Evolutionary conservation across 2,888 invertebrate species (phyloP).

Genomic region (Megaustenia siamemsis): DNA sequence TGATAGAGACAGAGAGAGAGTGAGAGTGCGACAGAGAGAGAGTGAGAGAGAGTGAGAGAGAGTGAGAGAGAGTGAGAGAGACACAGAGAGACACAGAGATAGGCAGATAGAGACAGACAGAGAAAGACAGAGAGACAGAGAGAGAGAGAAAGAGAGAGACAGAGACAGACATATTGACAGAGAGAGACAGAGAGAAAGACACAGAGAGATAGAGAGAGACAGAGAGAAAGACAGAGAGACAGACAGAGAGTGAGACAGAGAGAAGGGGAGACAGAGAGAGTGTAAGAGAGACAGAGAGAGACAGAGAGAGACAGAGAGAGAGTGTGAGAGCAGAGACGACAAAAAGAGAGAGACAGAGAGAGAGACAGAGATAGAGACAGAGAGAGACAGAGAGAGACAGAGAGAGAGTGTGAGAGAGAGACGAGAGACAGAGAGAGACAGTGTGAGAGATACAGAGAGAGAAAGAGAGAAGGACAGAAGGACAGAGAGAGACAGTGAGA

Average conservation of each 20-base stretch:
- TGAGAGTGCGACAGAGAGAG: neutral
- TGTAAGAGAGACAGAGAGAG: neutral
- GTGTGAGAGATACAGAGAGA: neutral
- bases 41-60: neutral
- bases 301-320: constrained; percentile 11
- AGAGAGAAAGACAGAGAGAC: constrained; percentile 13
- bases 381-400: constrained; percentile 15
- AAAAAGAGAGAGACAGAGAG: neutral
- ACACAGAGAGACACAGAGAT: neutral
- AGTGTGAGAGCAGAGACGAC: neutral
- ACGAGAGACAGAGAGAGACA: neutral
- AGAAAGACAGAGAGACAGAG: neutral
- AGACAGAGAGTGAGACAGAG: neutral
- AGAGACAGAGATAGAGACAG: neutral
- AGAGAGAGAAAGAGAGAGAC: neutral
- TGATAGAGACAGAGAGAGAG: neutral
- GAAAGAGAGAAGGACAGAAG: neutral
- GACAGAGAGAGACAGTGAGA: no score
- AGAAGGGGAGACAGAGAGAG: neutral
- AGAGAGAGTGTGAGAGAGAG: neutral
- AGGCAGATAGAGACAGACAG: neutral
- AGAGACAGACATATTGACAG: no score
- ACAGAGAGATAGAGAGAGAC: neutral
- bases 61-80: neutral
- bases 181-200: neutral